Base-by-base conservation (phyloP, 2,888 invertebrate genomes). In the Dryomyza anilis region DNA sequence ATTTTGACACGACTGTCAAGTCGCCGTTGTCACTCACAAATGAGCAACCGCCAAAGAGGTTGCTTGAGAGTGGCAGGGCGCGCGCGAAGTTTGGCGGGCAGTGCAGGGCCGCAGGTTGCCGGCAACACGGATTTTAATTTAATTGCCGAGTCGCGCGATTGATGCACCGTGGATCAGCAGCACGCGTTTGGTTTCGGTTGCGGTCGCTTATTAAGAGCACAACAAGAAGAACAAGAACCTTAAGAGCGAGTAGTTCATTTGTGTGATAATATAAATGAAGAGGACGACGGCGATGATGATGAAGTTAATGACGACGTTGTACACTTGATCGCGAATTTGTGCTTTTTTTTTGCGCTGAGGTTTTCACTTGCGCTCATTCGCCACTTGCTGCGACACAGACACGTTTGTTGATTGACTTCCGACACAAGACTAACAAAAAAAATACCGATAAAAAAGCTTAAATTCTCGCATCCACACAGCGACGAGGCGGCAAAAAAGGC, bases 331-430 rank as follows among this genome's bases (percentile, higher is more conserved):
- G n/a, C n/a, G n/a, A n/a, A 5, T 5, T 14, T 29, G 5, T 36
- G 21, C 1, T 16, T 25, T 46, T 45, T 59, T 43, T 19, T 29
- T 19, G 5, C 39, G 16, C 14, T 61, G 27, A n/a, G 25, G 25
- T 39, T 39, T 30, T 48, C 45, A 19, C 19, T 46, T 76, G 43
- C 14, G 33, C 30, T 50, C n/a, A n/a, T n/a, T n/a, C 61, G 43
- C 27, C 43, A n/a, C n/a, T n/a, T n/a, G 23, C 14, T 16, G 55
- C 14, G 10, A 19, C 53, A 16, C 19, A 39, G 29, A 53, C 79
- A 82, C 82, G 80, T 81, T 82, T 76, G 81, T 78, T 81, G 81
- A 82, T 82, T 81, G 81, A 82, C 83, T 81, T 80, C 80, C 83
- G 82, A 81, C 81, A 79, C 82, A 79, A 80, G 83, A 81, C 81